phyloP scores from a whole-genome alignment of 2,888 invertebrate species.

The Mycalesis mineus region DNA sequence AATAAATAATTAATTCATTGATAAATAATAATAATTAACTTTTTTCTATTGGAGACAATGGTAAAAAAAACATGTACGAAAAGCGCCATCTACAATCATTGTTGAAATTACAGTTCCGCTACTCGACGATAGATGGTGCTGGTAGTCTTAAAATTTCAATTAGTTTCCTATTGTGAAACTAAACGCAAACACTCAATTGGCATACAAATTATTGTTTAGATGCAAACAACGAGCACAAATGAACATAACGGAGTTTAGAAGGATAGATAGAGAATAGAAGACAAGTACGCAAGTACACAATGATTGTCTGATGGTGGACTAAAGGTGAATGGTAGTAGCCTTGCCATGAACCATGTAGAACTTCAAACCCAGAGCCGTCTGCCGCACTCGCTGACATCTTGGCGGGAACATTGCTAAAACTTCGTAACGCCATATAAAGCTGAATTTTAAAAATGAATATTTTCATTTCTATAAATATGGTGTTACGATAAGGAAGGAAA shows the following conservation, averaged over 20 bases:
- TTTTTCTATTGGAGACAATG: too few relatives aligned
- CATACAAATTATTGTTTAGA: slow-evolving; percentile 16
- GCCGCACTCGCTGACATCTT: slow-evolving; percentile 42
- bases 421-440: slow-evolving; percentile 48
- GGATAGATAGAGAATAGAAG: slow-evolving; percentile 9
- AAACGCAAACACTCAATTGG: slow-evolving; percentile 4
- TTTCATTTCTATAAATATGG: too few relatives aligned
- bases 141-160: slow-evolving; percentile 9
- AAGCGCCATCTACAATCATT: slow-evolving; percentile 33
- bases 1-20: too few relatives aligned
- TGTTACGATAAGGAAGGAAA: slow-evolving; percentile 17
- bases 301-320: slow-evolving; percentile 7
- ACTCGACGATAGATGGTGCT: slow-evolving; percentile 62
- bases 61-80: too few relatives aligned
- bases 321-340: slow-evolving; percentile 43
- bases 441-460: too few relatives aligned
- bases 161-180: background rate
- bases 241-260: slow-evolving; percentile 17
- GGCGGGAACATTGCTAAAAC: slow-evolving; percentile 52
- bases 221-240: slow-evolving; percentile 26
- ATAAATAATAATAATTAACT: too few relatives aligned
- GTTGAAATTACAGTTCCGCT: slow-evolving; percentile 32
- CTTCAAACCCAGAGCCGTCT: slow-evolving; percentile 67
- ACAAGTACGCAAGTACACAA: slow-evolving; percentile 2
- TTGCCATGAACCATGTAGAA: slow-evolving; percentile 65